Base-by-base conservation (phyloP, 2,113 vertebrate species). In the Colossoma macropomum region DNA sequence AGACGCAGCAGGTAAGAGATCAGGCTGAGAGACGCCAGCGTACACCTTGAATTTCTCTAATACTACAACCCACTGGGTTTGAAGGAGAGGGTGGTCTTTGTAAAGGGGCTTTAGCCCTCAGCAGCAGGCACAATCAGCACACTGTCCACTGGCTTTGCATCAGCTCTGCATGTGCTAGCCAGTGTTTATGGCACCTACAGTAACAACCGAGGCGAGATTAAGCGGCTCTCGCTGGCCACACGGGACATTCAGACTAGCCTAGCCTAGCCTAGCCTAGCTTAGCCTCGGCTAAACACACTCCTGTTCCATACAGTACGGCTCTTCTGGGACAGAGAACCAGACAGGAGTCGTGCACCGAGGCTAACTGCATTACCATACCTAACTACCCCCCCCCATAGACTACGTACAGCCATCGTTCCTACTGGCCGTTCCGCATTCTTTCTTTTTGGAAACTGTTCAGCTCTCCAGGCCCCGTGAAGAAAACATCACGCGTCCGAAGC, bases 131-230 rank as follows among this genome's bases (percentile, higher is more conserved):
- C 91, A 91, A 93, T 91, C 90, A 87, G 92, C 91, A 83, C 91
- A 87, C 69, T 82, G 91, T 93, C 89, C 91, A 91, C 90, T 90
- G 92, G 89, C 87, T 90, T 92, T 89, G 90, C 88, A 86, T 89
- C 93, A 83, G 83, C 77, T 93, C 89, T 91, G 89, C 90, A 93
- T 91, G 91, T 93, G 90, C 86, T 79, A 91, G 89, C 95, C 94
- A 94, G 94, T 94, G 94, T 96, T 97, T 98, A 81, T 86, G 96
- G 97, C 96, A 97, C 96, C 89, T 93, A 86, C 77, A 87, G 52
- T 80, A 63, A 81, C 63, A 86, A 69, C 78, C 34, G 71, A 66
- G 12, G 38, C 45, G 68, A 52, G 54, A 70, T 75, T 9, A 52
- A 66, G 70, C 45, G 88, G 82, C 81, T 79, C 85, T 86, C 68